Evolutionary conservation across 2,888 invertebrate species (phyloP).

Genomic region (Drosophila prolongata): DNA sequence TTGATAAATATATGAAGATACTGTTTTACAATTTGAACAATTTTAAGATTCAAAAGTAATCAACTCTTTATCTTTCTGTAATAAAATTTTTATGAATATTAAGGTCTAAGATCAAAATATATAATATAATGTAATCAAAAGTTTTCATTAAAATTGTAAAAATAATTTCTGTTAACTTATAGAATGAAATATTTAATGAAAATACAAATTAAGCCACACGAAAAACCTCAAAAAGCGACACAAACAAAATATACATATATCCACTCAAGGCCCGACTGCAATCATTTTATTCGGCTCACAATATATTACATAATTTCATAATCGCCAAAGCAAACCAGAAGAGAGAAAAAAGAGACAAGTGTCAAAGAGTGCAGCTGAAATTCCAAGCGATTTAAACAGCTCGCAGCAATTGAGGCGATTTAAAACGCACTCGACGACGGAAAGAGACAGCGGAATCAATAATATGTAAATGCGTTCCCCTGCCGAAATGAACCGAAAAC

Average conservation of each 20-base stretch:
- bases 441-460: constrained; percentile 30
- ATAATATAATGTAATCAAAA: no score
- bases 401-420: constrained; percentile 59
- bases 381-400: constrained; percentile 55
- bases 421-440: constrained; percentile 35
- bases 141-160: no score
- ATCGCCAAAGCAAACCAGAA: constrained; percentile 16
- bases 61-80: no score
- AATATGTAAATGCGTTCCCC: constrained; percentile 77
- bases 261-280: constrained; percentile 26
- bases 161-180: no score
- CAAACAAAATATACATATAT: neutral
- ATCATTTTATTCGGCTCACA: constrained; percentile 24
- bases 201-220: neutral
- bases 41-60: no score
- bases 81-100: no score
- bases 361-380: constrained; percentile 57
- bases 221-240: constrained; percentile 40
- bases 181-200: no score
- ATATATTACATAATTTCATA: constrained; percentile 55
- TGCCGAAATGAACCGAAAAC: constrained; percentile 56
- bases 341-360: constrained; percentile 30
- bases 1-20: no score
- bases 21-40: no score
- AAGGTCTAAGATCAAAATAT: no score